A percentile compares a stretch with the other conserved stretches of the same genome.
phyloP scores from a whole-genome alignment of 2,113 vertebrate species.

The Geococcyx californianus region DNA sequence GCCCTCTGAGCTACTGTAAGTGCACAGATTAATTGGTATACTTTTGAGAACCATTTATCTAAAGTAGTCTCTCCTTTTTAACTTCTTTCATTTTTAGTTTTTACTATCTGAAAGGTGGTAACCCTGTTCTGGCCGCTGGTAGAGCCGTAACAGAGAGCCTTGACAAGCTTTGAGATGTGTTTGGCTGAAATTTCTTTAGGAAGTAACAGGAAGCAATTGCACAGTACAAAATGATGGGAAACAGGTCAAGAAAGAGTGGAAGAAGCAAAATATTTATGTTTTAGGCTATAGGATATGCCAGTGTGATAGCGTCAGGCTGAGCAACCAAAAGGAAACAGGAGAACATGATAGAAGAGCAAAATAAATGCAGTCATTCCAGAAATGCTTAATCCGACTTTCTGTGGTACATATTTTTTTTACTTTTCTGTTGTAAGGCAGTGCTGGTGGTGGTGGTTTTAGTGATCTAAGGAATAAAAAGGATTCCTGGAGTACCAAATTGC shows the following conservation, averaged over 20 bases:
- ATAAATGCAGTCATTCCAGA: neutral
- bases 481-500: neutral
- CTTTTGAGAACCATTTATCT: neutral
- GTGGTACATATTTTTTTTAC: neutral
- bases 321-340: neutral
- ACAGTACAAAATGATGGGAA: neutral
- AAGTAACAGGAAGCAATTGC: neutral
- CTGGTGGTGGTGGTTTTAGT: neutral
- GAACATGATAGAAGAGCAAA: neutral
- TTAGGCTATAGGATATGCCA: neutral
- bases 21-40: neutral
- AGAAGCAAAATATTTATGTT: neutral
- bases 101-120: neutral
- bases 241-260: neutral
- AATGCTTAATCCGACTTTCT: neutral
- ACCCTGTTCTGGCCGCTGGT: neutral
- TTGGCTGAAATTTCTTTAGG: neutral
- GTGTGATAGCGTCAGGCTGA: neutral
- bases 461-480: neutral
- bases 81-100: neutral
- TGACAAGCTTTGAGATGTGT: neutral
- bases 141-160: neutral
- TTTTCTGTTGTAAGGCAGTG: neutral
- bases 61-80: neutral
- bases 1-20: neutral